A percentile compares a stretch with the other conserved stretches of the same genome.
Conservation (phyloP, 2,888 invertebrate species). For the Agrotis ipsilon region DNA sequence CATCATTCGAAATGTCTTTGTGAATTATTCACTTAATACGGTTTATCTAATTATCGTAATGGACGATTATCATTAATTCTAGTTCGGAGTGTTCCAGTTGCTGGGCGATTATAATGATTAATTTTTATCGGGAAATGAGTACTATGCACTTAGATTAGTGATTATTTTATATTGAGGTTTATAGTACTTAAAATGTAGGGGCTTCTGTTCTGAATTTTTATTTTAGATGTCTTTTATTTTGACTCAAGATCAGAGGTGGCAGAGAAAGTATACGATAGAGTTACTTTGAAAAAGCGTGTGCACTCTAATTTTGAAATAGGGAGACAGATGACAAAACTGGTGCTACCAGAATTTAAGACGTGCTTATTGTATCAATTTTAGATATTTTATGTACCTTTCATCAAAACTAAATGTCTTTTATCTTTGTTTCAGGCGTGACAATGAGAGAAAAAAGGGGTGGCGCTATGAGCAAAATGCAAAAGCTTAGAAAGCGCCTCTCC, state of each 20-base stretch:
- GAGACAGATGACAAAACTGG: neutral
- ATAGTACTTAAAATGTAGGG: neutral
- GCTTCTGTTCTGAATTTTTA: neutral
- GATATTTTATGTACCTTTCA: neutral
- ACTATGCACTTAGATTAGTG: constrained; percentile 13
- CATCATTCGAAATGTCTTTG: neutral
- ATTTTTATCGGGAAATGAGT: constrained; percentile 20
- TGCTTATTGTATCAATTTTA: neutral
- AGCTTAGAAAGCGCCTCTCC: constrained; percentile 98
- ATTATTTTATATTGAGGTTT: constrained; percentile 4
- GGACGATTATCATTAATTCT: constrained; percentile 22
- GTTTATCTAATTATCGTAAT: constrained; percentile 47
- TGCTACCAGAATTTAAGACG: neutral
- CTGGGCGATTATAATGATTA: constrained; percentile 26
- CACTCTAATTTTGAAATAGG: too few species aligned
- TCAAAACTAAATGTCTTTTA: constrained; percentile 65
- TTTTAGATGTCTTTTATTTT: neutral
- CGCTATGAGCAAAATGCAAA: constrained; percentile 97
- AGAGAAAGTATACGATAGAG: too few species aligned
- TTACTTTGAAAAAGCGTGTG: too few species aligned
- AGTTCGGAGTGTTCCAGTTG: neutral
- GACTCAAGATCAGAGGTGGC: too few species aligned
- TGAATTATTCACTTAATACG: constrained; percentile 39
- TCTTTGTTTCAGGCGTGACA: constrained; percentile 93
- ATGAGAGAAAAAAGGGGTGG: constrained; percentile 98